A percentile compares a stretch with the other conserved stretches of the same genome.
Conservation (phyloP, 2,113 vertebrate genomes). For the Lucifuga dentata region DNA sequence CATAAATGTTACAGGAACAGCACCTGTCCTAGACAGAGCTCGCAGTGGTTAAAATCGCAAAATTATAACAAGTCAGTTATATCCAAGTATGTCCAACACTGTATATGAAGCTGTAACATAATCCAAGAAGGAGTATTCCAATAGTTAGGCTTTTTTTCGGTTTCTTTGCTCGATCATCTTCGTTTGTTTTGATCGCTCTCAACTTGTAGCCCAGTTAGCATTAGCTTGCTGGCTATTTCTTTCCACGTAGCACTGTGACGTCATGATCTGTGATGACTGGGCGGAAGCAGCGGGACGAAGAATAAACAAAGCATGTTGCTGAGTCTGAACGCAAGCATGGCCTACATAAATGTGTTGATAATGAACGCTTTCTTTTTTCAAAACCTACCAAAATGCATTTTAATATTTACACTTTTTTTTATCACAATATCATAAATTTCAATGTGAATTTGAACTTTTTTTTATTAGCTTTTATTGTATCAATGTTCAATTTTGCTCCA, state of each 20-base stretch:
- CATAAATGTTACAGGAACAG: not conserved
- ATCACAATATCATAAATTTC: too few species aligned
- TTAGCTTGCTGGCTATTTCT: slow-evolving; percentile 75
- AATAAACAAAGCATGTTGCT: too few species aligned
- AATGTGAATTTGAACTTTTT: too few species aligned
- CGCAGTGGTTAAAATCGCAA: slow-evolving; percentile 1
- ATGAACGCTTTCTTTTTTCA: too few species aligned
- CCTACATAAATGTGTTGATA: too few species aligned
- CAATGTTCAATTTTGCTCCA: too few species aligned
- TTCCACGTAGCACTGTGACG: slow-evolving; percentile 81
- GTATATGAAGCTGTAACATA: not conserved
- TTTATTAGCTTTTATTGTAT: too few species aligned
- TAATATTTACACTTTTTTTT: too few species aligned
- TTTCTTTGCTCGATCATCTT: slow-evolving; percentile 31
- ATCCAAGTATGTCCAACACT: not conserved
- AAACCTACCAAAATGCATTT: too few species aligned
- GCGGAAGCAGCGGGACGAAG: too few species aligned
- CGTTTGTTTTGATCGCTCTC: slow-evolving; percentile 78
- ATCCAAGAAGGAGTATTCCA: not conserved
- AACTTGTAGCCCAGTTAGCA: slow-evolving; percentile 47
- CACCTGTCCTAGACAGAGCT: slow-evolving; percentile 25
- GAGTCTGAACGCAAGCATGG: too few species aligned
- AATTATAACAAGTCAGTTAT: not conserved
- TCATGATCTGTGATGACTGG: slow-evolving; percentile 27
- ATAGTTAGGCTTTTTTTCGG: slow-evolving; percentile 9